A percentile compares a stretch with the other conserved stretches of the same genome.
Conservation (phyloP, 2,888 invertebrate genomes). For the Metacarcinus magister region DNA sequence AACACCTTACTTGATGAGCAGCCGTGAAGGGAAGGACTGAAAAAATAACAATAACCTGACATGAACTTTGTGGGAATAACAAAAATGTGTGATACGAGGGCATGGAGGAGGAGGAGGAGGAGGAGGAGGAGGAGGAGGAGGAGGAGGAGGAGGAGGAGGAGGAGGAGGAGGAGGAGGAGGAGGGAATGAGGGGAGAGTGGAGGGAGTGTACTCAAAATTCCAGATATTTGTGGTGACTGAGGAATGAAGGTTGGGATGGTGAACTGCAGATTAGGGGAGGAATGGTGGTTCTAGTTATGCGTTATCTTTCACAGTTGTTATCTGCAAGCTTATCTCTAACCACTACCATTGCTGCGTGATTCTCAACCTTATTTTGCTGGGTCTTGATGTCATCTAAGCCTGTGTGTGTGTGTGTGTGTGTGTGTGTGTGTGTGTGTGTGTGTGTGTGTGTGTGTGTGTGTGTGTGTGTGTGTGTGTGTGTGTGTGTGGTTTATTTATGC, state of each 20-base stretch:
- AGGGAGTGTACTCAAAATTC: not conserved
- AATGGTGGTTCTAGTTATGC: not conserved
- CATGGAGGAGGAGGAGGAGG: not conserved
- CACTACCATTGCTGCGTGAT: not conserved
- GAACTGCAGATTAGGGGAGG: slow-evolving; percentile 13
- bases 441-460: too few relatives aligned
- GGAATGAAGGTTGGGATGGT: not conserved
- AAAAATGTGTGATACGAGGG: not conserved
- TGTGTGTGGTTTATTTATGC: not conserved
- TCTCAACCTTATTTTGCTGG: not conserved
- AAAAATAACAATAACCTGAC: not conserved
- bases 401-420: too few relatives aligned
- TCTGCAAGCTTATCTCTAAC: not conserved
- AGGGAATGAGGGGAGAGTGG: not conserved
- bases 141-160: not conserved
- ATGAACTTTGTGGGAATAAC: not conserved
- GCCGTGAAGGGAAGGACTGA: not conserved
- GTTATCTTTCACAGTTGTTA: slow-evolving; percentile 36
- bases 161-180: too few relatives aligned
- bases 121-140: not conserved
- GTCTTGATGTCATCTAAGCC: not conserved
- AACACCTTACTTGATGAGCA: not conserved
- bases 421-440: too few relatives aligned
- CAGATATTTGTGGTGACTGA: not conserved
- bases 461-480: not conserved